Conservation (phyloP, 2,113 vertebrate genomes). For the Ovibos moschatus region DNA sequence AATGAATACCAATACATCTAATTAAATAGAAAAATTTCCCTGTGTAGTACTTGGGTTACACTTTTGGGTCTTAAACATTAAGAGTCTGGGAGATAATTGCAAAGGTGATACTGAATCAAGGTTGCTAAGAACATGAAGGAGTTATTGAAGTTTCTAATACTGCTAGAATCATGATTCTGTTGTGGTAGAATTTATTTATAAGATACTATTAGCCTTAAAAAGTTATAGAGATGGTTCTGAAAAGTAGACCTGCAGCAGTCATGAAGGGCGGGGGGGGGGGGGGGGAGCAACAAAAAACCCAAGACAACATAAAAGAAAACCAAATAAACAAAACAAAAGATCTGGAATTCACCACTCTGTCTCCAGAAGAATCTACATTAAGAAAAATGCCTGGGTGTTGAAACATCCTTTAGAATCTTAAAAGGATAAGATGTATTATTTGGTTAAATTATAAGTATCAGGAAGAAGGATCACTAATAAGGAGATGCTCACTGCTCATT, state of each 20-base stretch:
- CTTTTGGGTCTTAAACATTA: neutral
- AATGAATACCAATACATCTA: neutral
- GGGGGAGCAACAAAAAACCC: neutral
- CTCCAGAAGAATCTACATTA: conserved; percentile 20
- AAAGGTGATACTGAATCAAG: neutral
- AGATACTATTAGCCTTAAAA: neutral
- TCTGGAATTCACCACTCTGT: conserved; percentile 12
- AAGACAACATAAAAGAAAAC: neutral
- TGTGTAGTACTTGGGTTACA: neutral
- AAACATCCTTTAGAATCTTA: conserved; percentile 39
- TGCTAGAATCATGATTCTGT: neutral
- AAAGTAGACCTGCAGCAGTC: neutral
- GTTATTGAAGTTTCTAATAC: neutral
- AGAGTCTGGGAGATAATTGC: neutral
- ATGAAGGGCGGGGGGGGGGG: neutral
- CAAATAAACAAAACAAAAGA: neutral
- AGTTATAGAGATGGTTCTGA: conserved; percentile 19
- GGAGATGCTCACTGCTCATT: conserved; percentile 48
- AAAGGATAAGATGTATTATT: conserved; percentile 39
- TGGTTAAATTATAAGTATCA: conserved; percentile 54
- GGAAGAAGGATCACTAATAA: conserved; percentile 41
- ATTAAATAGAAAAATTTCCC: neutral
- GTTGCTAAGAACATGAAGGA: neutral
- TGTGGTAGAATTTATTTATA: conserved; percentile 6
- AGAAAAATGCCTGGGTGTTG: conserved; percentile 9